Evolutionary conservation across 2,113 vertebrate species (phyloP).

Genomic region (Salvelinus sp.): DNA sequence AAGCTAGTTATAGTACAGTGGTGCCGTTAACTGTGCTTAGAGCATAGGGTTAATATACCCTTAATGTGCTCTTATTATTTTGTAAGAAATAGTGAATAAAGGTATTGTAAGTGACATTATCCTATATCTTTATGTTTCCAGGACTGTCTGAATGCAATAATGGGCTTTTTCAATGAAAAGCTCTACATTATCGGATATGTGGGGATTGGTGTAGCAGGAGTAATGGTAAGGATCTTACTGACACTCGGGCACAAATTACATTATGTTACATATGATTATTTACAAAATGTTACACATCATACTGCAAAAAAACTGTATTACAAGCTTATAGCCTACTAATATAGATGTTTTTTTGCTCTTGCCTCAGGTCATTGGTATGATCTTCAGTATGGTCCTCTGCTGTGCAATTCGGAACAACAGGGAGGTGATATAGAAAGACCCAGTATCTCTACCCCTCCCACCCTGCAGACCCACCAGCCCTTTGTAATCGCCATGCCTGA

Average conservation of each 20-base stretch:
- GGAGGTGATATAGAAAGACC: conserved; percentile 82
- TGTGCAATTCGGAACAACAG: conserved; percentile 91
- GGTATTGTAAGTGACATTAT: background rate
- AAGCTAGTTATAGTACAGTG: background rate
- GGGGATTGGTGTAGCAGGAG: conserved; percentile 86
- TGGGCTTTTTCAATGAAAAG: conserved; percentile 79
- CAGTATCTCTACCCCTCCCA: background rate
- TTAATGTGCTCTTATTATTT: background rate
- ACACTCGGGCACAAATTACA: background rate
- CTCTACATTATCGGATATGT: conserved; percentile 89
- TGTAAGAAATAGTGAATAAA: background rate
- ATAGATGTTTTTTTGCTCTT: conserved; percentile 22
- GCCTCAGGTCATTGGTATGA: conserved; percentile 90
- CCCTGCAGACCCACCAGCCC: conserved; percentile 13
- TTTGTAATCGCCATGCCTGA: conserved; percentile 28
- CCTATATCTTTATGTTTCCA: conserved; percentile 49
- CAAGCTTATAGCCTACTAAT: background rate
- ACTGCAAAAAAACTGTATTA: background rate
- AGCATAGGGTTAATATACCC: background rate
- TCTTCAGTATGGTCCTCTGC: conserved; percentile 98
- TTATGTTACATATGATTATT: background rate
- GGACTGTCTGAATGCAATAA: conserved; percentile 85
- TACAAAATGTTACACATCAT: background rate
- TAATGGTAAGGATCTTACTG: conserved; percentile 83
- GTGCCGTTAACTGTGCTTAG: background rate